Evolutionary conservation across 2,888 invertebrate genomes (phyloP), one percentile per base, ranked within the genome.

Genomic region (Folsomia manolachei): DNA sequence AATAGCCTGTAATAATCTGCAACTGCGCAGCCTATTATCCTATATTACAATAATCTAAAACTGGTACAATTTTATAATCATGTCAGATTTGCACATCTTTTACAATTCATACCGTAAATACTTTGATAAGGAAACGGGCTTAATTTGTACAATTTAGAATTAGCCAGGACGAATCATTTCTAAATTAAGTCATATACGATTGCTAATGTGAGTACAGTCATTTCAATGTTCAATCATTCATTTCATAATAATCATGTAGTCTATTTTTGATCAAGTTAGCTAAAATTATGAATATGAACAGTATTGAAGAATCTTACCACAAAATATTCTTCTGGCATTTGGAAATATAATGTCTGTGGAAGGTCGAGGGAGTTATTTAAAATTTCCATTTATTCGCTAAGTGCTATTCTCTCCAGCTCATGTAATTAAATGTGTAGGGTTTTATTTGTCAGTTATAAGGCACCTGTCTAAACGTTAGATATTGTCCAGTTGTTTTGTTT

Each of bases 1-100:
- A 56, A 56, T 19, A 56, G 56, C 56, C 56, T 56, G 56, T 56
- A 56, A 51, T n/a, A n/a, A n/a, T n/a, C n/a, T n/a, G n/a, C n/a
- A n/a, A n/a, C n/a, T 39, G 39, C 14, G 39, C 14, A 39, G 39
- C 14, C 39, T 39, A n/a, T n/a, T n/a, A 39, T 39, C 39, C 39
- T 39, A n/a, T n/a, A n/a, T n/a, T n/a, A n/a, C n/a, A n/a, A n/a
- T n/a, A n/a, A n/a, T n/a, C n/a, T n/a, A n/a, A n/a, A n/a, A n/a
- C n/a, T n/a, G n/a, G n/a, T n/a, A n/a, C n/a, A n/a, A n/a, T n/a
- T n/a, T n/a, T n/a, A n/a, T n/a, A n/a, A n/a, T n/a, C n/a, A n/a
- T n/a, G n/a, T n/a, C n/a, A n/a, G n/a, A n/a, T n/a, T n/a, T n/a
- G n/a, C n/a, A n/a, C n/a, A n/a, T n/a, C n/a, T n/a, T n/a, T n/a